Evolutionary conservation across 2,888 invertebrate genomes (phyloP).

Genomic region (Cheilosia impressa): DNA sequence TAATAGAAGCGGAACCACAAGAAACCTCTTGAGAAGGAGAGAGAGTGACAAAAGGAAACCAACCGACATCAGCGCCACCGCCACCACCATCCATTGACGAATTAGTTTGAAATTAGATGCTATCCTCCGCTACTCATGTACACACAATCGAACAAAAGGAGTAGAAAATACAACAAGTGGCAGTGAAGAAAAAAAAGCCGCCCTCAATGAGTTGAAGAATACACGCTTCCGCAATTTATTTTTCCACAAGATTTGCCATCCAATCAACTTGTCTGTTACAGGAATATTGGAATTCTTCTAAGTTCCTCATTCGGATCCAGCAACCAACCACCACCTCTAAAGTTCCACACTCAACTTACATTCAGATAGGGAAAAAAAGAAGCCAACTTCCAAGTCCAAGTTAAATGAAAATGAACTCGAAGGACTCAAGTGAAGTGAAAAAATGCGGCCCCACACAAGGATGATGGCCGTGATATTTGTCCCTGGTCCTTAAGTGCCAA

Average conservation of each 20-base stretch:
- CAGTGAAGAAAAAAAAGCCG: conserved; percentile 36
- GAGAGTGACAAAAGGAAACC: conserved; percentile 62
- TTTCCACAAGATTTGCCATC: conserved; percentile 77
- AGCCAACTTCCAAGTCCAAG: conserved; percentile 44
- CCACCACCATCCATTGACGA: conserved; percentile 29
- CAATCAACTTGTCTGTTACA: conserved; percentile 78
- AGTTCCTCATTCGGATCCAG: conserved; percentile 45
- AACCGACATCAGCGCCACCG: conserved; percentile 42
- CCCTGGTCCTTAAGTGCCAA: conserved; percentile 68
- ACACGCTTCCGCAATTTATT: conserved; percentile 77
- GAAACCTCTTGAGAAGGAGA: conserved; percentile 56
- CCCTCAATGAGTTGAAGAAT: conserved; percentile 71
- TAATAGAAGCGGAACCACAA: conserved; percentile 30
- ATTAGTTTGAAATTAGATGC: conserved; percentile 56
- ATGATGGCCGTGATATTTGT: conserved; percentile 62
- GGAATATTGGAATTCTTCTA: conserved; percentile 75
- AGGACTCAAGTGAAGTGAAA: conserved; percentile 72
- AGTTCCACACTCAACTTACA: conserved; percentile 41
- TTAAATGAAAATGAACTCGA: conserved; percentile 73
- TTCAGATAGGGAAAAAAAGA: conserved; percentile 15
- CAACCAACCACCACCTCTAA: conserved; percentile 15
- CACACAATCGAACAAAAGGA: conserved; percentile 60
- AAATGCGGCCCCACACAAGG: conserved; percentile 44
- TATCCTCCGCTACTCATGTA: conserved; percentile 38
- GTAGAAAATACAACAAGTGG: conserved; percentile 52